phyloP scores from a whole-genome alignment of 2,113 vertebrate genomes.

The Pseudorectes ferrugineus region DNA sequence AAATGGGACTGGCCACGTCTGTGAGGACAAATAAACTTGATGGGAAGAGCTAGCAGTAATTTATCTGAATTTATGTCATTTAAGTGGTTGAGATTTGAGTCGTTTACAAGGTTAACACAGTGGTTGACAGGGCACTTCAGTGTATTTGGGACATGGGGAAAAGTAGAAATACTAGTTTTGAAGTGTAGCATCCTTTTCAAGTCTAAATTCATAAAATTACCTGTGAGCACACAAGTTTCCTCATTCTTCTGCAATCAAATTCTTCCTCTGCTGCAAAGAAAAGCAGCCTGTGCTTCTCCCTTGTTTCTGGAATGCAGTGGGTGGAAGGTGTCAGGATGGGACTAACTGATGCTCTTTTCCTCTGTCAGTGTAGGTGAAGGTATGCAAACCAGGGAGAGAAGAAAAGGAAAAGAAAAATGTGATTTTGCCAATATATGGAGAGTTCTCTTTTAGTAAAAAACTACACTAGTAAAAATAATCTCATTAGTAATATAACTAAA shows the following conservation, averaged over 20 bases:
- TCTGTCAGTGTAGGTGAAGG: background rate
- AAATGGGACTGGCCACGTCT: background rate
- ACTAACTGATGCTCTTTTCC: background rate
- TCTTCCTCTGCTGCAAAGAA: background rate
- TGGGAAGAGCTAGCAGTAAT: background rate
- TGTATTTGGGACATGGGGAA: background rate
- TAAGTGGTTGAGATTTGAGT: background rate
- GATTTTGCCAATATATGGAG: background rate
- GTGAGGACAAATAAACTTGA: background rate
- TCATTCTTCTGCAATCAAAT: background rate
- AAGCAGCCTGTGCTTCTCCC: background rate
- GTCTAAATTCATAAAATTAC: background rate
- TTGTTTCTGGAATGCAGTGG: background rate
- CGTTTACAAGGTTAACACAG: background rate
- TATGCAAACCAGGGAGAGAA: background rate
- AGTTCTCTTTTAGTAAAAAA: background rate
- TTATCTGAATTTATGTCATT: background rate
- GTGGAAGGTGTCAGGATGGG: background rate
- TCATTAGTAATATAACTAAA: background rate
- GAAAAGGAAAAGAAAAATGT: background rate
- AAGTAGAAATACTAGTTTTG: background rate
- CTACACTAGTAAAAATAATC: background rate
- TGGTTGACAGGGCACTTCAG: background rate
- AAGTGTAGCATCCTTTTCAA: background rate
- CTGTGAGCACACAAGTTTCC: background rate